phyloP scores from a whole-genome alignment of 2,888 invertebrate genomes.

The Drosophila monieri region DNA sequence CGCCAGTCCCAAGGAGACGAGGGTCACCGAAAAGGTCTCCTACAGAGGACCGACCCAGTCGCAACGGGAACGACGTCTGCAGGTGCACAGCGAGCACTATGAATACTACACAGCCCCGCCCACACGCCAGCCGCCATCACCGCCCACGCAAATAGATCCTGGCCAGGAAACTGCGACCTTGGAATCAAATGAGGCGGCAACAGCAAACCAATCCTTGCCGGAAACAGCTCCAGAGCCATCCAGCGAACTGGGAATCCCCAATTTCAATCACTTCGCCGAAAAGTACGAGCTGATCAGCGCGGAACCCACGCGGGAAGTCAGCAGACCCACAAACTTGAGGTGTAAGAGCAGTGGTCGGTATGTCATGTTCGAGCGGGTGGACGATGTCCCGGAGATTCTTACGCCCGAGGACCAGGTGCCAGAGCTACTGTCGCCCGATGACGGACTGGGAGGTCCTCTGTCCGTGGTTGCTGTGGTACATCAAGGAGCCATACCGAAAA shows the following conservation, averaged over 20 bases:
- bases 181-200: neutral
- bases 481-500: conserved; percentile 12
- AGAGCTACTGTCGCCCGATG: conserved; percentile 61
- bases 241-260: conserved; percentile 56
- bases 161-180: neutral
- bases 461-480: conserved; percentile 68
- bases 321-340: conserved; percentile 9
- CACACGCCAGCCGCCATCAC: conserved; percentile 66
- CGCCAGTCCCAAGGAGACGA: conserved; percentile 16
- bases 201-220: neutral
- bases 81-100: conserved; percentile 56
- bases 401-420: conserved; percentile 64
- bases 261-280: conserved; percentile 68
- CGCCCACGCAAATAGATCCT: conserved; percentile 32
- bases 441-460: conserved; percentile 45
- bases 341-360: conserved; percentile 64
- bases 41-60: conserved; percentile 39
- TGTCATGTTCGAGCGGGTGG: conserved; percentile 75
- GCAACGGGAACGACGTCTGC: conserved; percentile 38
- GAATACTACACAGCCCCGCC: conserved; percentile 53
- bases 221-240: conserved; percentile 10
- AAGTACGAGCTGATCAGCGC: conserved; percentile 61
- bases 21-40: conserved; percentile 11
- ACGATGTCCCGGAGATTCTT: conserved; percentile 68
- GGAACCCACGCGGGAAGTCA: conserved; percentile 21